Conservation (phyloP, 2,888 invertebrate species). For the Eurytoma californica region DNA sequence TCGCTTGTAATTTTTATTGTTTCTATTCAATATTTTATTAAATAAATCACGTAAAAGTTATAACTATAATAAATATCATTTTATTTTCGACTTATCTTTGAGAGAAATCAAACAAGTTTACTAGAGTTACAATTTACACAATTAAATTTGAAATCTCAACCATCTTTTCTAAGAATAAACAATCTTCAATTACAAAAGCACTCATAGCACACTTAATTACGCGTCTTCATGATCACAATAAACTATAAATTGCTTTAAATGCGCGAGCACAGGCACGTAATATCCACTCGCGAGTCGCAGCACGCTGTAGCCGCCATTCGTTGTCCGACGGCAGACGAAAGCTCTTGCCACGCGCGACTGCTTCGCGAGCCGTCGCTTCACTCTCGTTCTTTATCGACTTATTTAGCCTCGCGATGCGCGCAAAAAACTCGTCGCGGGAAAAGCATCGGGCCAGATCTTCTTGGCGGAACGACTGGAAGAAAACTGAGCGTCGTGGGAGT, state of each 20-base stretch:
- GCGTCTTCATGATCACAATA: background rate
- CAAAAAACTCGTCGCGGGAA: background rate
- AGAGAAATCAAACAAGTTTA: too few relatives aligned
- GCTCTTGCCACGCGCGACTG: slow-evolving; percentile 16
- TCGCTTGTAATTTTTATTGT: too few relatives aligned
- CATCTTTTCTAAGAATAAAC: too few relatives aligned
- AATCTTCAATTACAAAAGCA: background rate
- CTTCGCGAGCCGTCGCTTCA: background rate
- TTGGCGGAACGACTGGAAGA: slow-evolving; percentile 53
- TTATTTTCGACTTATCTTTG: too few relatives aligned
- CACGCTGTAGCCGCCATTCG: slow-evolving; percentile 9
- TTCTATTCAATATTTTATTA: too few relatives aligned
- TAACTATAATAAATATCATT: too few relatives aligned
- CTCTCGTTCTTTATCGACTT: slow-evolving; percentile 1
- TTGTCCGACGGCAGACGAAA: slow-evolving; percentile 55
- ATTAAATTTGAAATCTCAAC: too few relatives aligned
- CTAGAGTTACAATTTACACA: too few relatives aligned
- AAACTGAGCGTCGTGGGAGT: slow-evolving; percentile 48
- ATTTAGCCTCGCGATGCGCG: background rate
- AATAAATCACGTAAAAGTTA: too few relatives aligned
- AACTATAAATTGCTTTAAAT: background rate
- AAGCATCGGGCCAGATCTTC: slow-evolving; percentile 19
- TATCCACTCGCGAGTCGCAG: background rate
- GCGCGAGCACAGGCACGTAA: slow-evolving; percentile 10
- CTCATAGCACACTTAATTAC: background rate